Evolutionary conservation across 2,797 vertebrate species (phyloP), one percentile per base, ranked within the genome.

Genomic region (Carcharodon carcharias): DNA sequence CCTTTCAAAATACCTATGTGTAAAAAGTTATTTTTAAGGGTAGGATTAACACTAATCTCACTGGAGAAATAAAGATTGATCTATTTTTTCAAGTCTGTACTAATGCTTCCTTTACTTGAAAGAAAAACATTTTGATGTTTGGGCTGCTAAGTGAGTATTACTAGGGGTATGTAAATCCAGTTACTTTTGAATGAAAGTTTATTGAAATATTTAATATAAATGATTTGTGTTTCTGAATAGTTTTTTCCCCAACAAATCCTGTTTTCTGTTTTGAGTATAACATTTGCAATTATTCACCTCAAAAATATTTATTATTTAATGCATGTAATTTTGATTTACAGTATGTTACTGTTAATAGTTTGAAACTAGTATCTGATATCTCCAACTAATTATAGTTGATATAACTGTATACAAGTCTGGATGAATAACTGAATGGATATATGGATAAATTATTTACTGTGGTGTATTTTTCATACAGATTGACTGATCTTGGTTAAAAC

Each of bases 1-100:
- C n/a, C 40, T 93, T 93, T 91, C 31, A 91, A 91, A 91, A 91
- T 92, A 93, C 56, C 31, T 8, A 40, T 23, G n/a, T 93, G 63
- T 61, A 91, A 9, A 65, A 26, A 3, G 18, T 40, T 0, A 45
- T 26, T 65, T 93, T 58, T 91, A 91, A 91, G 18, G 63, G 8
- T 9, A 92, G 35, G 16, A 91, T 92, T 63, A 21, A 35, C n/a
- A 92, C 16, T 8, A 21, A 93, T 40, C 35, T 23, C 63, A 93
- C 63, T 18, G 56, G 58, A 61, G 1, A 12, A 91, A 89, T 89
- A 18, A 85, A 50, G 80, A 45, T 61, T 91, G 88, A 91, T 61
- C 3, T 26, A 7, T 40, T 65, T 40, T 45, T 4, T 28, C 91
- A 93, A 61, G 61, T 40, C 28, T 40, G 91, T 40, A 6, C 18